Percentiles rank a stretch among this genome's conserved stretches.
Evolutionary conservation across 1,140 invertebrate species (phyloP).

Genomic region (Thaumetopoea pityocampa): DNA sequence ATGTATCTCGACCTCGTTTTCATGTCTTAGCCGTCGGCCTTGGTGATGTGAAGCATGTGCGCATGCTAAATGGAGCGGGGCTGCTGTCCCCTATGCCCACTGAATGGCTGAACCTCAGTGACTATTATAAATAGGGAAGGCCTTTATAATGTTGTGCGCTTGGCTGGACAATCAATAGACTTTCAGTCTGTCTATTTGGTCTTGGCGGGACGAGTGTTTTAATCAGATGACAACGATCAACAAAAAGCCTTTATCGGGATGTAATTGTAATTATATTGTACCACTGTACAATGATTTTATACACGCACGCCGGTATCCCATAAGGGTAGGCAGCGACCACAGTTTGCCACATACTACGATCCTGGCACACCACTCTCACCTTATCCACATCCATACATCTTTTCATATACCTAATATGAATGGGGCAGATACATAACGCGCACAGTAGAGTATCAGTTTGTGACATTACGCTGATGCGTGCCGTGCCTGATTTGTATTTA

Average conservation of each 20-base stretch:
- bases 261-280: neutral
- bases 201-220: constrained; percentile 9
- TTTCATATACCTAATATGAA: too few species aligned
- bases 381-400: too few species aligned
- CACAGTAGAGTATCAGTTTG: too few species aligned
- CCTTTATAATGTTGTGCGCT: constrained; percentile 34
- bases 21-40: constrained; percentile 12
- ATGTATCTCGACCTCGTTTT: neutral
- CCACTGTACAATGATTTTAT: too few species aligned
- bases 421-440: too few species aligned
- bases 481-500: too few species aligned
- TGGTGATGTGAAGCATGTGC: constrained; percentile 32
- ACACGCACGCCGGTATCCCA: too few species aligned
- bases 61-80: constrained; percentile 50
- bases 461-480: too few species aligned
- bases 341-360: too few species aligned
- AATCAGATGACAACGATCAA: constrained; percentile 4
- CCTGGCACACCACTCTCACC: too few species aligned
- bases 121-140: constrained; percentile 48
- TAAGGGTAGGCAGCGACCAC: too few species aligned
- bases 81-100: constrained; percentile 50
- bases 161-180: constrained; percentile 31
- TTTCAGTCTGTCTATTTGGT: constrained; percentile 5
- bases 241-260: neutral
- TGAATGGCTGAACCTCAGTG: constrained; percentile 38